Base-by-base conservation (phyloP, 2,888 invertebrate genomes). In the Pterostichus niger region DNA sequence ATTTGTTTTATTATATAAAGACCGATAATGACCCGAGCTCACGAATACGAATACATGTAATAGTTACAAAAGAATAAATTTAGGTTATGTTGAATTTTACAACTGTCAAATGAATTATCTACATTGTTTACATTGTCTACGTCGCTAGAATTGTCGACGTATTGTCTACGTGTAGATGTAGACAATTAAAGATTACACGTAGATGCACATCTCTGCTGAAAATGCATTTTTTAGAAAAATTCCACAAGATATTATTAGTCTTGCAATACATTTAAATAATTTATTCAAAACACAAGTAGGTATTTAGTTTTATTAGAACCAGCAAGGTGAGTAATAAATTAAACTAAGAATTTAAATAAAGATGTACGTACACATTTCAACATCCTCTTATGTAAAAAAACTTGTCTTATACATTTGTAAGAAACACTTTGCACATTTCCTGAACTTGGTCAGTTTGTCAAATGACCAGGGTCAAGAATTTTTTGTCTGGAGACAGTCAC, bases 381-480 rank as follows among this genome's bases (percentile, higher is more conserved):
- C 59, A 59, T 35, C 35, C 33, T 64, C n/a, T 31, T 31, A 9
- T 54, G 54, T 17, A 24, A 35, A 61, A 61, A 40, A 64, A 64
- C 64, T 64, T 35, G 64, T 64, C 33, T 13, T 6, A 6, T 61
- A 33, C 33, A 33, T 61, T 31, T 61, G 59, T 59, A 59, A 54
- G n/a, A 54, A 15, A 54, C 59, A 59, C 17, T 59, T 59, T 31
- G 59, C 31, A 59, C 31, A 59, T 59, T 59, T 59, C 59, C 31
- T 59, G 64, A 64, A 33, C 35, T 64, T 40, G 64, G 64, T 64
- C 64, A 64, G 35, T 64, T 64, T 64, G 35, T 33, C 33, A 64
- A 64, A 64, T 64, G 64, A 64, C 64, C 64, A 64, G 33, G 64
- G 64, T 64, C 64, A 64, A 64, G 35, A 31, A 13, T 11, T 64